Evolutionary conservation across 2,113 vertebrate species (phyloP), one percentile per base, ranked within the genome.

Genomic region (Melanostigma gelatinosum): DNA sequence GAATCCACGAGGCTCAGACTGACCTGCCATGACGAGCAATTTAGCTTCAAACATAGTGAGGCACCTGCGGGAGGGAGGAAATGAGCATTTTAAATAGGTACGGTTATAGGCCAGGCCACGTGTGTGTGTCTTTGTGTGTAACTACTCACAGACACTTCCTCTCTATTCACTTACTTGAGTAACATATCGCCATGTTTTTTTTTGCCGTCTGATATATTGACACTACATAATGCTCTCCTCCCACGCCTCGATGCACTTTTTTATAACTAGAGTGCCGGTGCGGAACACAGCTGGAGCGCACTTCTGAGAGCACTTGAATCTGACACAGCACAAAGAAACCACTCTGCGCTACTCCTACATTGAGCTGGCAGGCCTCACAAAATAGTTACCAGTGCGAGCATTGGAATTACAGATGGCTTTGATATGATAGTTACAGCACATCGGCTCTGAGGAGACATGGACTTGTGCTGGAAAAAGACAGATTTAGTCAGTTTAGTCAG

Each of bases 51-150:
- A 87, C 87, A 91, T 87, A 89, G 87, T 86, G 80, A 84, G 79
- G 92, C 74, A 92, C 89, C 92, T 90, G 88, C 80, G 87, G 91
- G 92, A 89, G 83, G 83, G 87, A 86, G 86, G 68, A 90, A 91
- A 92, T 93, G 89, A 88, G 89, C 83, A 92, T 90, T 90, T 91
- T 89, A 92, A 92, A 93, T 91, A 85, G 92, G 73, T 87, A 90
- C 79, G 34, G 90, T 93, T 91, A 91, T 87, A 88, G 85, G 92
- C 92, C 90, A 90, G 89, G 88, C 81, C 87, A 90, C 44, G 70
- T 73, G 65, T 79, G 66, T 72, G 72, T 77, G 57, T 61, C 60
- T 74, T 65, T 69, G 69, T 79, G 62, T 75, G 65, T 75, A 58
- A 29, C 27, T 24, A 70, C 44, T 50, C 70, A 76, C 60, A 80